These are phyloP conservation scores for Nycticryphes semicollaris DNA, from an alignment of 2,113 vertebrate species.

Conservation along the genomic window DNA sequence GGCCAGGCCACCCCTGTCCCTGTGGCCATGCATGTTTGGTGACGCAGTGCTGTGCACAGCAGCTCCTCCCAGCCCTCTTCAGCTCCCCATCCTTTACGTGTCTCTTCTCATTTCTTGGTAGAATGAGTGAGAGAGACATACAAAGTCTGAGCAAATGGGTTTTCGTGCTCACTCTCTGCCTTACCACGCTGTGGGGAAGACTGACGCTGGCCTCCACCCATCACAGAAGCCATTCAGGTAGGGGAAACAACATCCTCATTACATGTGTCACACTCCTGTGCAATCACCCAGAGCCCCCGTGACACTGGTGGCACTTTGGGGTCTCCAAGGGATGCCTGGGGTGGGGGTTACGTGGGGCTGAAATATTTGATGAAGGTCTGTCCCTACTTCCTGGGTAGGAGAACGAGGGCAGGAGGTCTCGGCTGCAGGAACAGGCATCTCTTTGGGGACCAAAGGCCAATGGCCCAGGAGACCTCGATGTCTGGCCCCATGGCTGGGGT, in stretches of 20 bases:
- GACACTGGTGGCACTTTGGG: neutral
- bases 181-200: constrained; percentile 87
- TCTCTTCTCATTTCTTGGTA: constrained; percentile 45
- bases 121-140: constrained; percentile 86
- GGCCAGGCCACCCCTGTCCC: neutral
- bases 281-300: rapidly evolving
- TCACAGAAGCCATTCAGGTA: constrained; percentile 89
- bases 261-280: rapidly evolving
- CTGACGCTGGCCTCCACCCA: constrained; percentile 81
- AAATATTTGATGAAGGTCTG: neutral
- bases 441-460: neutral
- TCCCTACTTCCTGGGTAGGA: neutral
- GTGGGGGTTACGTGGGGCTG: rapidly evolving
- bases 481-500: neutral
- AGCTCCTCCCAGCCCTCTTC: neutral
- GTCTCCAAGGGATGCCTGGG: neutral
- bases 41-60: rapidly evolving
- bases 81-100: neutral
- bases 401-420: rapidly evolving
- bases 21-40: rapidly evolving
- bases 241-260: neutral
- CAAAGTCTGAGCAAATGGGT: constrained; percentile 84
- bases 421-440: rapidly evolving
- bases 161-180: constrained; percentile 85
- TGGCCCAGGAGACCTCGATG: neutral